These are phyloP conservation scores for Drosophila chauvacae DNA, from an alignment of 1,140 invertebrate species.

Conservation along the genomic window DNA sequence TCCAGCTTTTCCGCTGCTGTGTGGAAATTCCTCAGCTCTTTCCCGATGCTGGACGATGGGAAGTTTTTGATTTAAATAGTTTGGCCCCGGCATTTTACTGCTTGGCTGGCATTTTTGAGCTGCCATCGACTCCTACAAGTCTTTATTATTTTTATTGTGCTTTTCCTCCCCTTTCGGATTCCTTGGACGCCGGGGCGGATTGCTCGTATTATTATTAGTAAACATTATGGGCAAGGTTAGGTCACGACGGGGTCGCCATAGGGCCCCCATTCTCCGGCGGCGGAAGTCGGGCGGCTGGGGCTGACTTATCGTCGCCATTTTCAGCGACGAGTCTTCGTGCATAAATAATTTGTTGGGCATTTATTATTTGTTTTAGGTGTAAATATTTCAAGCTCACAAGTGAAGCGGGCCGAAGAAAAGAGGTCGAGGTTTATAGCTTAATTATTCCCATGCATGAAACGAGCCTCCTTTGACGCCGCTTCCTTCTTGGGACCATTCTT, in stretches of 20 bases:
- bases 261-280: neutral
- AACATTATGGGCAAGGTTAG: conserved; percentile 58
- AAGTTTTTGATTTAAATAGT: conserved; percentile 74
- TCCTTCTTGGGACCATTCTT: conserved; percentile 25
- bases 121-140: conserved; percentile 41
- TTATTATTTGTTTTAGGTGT: conserved; percentile 81
- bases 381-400: conserved; percentile 81
- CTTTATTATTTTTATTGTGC: conserved; percentile 60
- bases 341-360: conserved; percentile 78
- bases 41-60: conserved; percentile 43
- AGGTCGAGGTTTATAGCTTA: conserved; percentile 83
- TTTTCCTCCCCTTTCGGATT: conserved; percentile 26
- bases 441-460: conserved; percentile 80
- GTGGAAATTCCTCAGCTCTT: conserved; percentile 47
- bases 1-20: conserved; percentile 25
- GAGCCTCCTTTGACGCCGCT: conserved; percentile 43
- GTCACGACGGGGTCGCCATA: conserved; percentile 11
- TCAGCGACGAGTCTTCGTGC: conserved; percentile 66
- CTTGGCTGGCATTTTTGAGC: conserved; percentile 55
- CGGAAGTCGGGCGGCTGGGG: conserved; percentile 70
- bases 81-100: conserved; percentile 61
- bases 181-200: conserved; percentile 24
- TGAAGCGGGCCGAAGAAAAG: conserved; percentile 56
- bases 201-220: conserved; percentile 51
- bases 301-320: conserved; percentile 80